Base-by-base conservation (phyloP, 2,113 vertebrate species). In the Xerus inauris region DNA sequence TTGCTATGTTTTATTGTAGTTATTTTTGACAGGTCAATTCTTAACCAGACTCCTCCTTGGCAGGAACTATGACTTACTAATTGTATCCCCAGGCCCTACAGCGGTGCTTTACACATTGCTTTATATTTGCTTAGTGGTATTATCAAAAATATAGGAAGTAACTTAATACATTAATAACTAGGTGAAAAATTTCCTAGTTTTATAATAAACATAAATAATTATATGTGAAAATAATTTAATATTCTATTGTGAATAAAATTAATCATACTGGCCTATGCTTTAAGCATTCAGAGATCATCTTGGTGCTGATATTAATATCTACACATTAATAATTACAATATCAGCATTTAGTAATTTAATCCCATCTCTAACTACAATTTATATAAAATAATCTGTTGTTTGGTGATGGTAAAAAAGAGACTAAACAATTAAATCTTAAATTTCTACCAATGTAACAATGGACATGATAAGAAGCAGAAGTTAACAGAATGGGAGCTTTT, bases 381-480 rank as follows among this genome's bases (percentile, higher is more conserved):
- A 72, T 5, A 83, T 19, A 86, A 77, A 88, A 73, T 12, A 72
- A 71, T 45, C 54, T 84, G 22, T 51, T 62, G n/a, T 82, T 11
- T 73, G 42, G 76, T 64, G 45, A 65, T 76, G 16, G 30, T 32
- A 54, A n/a, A 83, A 86, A 81, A 9, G 35, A 47, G 30, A 71
- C 40, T 49, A 86, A 84, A 40, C 17, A 82, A 51, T 62, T 12
- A 89, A 96, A 92, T 57, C 30, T 42, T 10, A 95, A 89, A 92
- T 72, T 75, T 47, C 38, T 7, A 84, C 8, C 65, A 81, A 65
- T 28, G 19, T 17, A 77, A 65, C 75, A 62, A 71, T 5, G 7
- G 45, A 59, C 9, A 22, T 59, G 8, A 12, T 35, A 47, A 95
- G 73, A 94, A 62, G 20, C 42, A 92, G 67, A 76, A 51, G n/a